Percentiles rank a stretch among this genome's conserved stretches.
phyloP scores from a whole-genome alignment of 2,888 invertebrate genomes.

The Caenorhabditis sp. region DNA sequence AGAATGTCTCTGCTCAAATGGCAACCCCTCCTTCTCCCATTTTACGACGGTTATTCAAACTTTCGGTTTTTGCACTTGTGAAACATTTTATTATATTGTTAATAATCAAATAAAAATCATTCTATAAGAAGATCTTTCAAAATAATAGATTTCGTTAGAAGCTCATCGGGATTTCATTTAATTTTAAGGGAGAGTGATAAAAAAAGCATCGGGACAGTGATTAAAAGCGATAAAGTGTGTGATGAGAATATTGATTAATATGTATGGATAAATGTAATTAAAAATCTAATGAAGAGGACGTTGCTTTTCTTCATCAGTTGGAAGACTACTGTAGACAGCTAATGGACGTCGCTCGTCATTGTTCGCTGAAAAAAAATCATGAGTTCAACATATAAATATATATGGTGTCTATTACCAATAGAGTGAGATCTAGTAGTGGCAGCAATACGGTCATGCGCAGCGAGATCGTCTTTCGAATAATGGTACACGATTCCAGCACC shows the following conservation, averaged over 20 bases:
- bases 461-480: conserved; percentile 72
- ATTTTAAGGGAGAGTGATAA: neutral
- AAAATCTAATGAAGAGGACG: neutral
- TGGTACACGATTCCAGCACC: conserved; percentile 76
- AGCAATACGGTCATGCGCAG: conserved; percentile 45
- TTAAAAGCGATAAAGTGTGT: neutral
- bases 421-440: conserved; percentile 40
- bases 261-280: neutral
- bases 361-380: conserved; percentile 21
- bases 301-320: conserved; percentile 41
- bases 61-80: conserved; percentile 12
- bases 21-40: conserved; percentile 20
- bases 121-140: neutral
- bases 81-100: conserved; percentile 21
- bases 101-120: neutral
- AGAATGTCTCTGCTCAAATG: conserved; percentile 12
- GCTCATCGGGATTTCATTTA: neutral
- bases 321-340: conserved; percentile 38
- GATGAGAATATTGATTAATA: neutral
- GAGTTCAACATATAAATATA: neutral
- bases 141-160: neutral
- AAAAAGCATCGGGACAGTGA: neutral
- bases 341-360: conserved; percentile 38
- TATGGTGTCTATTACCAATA: conserved; percentile 25
- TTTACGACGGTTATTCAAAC: conserved; percentile 23